Base-by-base conservation (phyloP, 2,797 vertebrate genomes). In the Diglossa cyanea region DNA sequence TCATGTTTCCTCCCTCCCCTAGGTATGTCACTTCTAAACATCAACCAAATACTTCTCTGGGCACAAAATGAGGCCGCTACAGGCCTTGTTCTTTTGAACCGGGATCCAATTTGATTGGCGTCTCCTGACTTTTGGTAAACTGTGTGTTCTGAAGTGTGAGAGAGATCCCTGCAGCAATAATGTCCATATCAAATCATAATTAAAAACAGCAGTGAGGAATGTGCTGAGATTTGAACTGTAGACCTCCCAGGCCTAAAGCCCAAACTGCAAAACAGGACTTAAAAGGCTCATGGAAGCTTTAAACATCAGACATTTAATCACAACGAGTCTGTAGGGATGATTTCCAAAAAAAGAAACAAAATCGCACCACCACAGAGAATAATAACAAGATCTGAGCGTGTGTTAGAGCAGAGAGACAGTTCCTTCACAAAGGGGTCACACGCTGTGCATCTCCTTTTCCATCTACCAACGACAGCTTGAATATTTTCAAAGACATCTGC, bases 261-360 rank as follows among this genome's bases (percentile, higher is more conserved):
- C 88, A 86, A 95, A 91, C 95, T 95, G 78, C 92, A 94, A 94
- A 96, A 74, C 80, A 78, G 33, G 74, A 81, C 92, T 82, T 94
- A 95, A 96, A 96, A 97, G 94, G 91, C 92, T 92, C 74, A 65
- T 83, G 53, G 68, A 84, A 89, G 48, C 79, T 86, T 87, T 95
- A 96, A 96, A 96, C 92, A 96, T 95, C 87, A 96, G 93, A 96
- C 95, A 95, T 96, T 93, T 97, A 96, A 96, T 97, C 94, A 92
- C 71, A 88, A 86, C 67, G 93, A 88, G 96, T 93, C 95, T 93
- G 93, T 95, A 96, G 94, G 92, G 88, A 93, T 94, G 93, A 95
- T 86, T 94, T 93, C 95, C 93, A 96, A 96, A 95, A 95, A 92
- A 95, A 96, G 94, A 96, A 96, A 93, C 94, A 93, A 95, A 94